A percentile compares a stretch with the other conserved stretches of the same genome.
Evolutionary conservation across 2,797 vertebrate species (phyloP).

Genomic region (Hemibagrus guttatus): DNA sequence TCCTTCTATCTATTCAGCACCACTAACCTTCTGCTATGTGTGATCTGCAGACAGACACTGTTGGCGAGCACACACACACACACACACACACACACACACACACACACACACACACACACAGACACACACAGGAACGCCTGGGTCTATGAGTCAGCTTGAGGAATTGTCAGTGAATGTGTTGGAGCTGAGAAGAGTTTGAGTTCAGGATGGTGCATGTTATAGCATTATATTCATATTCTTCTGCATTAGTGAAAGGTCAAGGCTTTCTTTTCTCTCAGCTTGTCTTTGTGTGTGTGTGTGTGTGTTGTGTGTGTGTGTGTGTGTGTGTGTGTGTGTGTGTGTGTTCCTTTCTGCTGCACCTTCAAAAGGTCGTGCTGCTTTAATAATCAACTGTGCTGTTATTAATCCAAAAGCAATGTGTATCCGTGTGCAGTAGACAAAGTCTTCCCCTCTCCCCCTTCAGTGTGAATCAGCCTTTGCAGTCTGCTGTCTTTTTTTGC

Average conservation of each 20-base stretch:
- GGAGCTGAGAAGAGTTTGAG: background rate
- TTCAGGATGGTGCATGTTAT: slow-evolving; percentile 4
- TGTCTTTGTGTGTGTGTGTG: slow-evolving; percentile 27
- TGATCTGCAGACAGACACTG: background rate
- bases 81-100: too few relatives aligned
- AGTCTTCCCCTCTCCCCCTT: slow-evolving; percentile 4
- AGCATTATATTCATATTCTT: slow-evolving; percentile 21
- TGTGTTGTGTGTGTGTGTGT: background rate
- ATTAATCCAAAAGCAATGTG: slow-evolving; percentile 27
- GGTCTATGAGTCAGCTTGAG: slow-evolving; percentile 9
- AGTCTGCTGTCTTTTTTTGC: slow-evolving; percentile 27
- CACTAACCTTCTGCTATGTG: slow-evolving; percentile 10
- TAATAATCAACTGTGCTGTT: slow-evolving; percentile 9
- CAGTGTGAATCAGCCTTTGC: slow-evolving; percentile 11
- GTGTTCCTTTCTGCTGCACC: slow-evolving; percentile 9
- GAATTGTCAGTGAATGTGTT: background rate
- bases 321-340: slow-evolving; percentile 23
- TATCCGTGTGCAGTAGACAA: slow-evolving; percentile 1
- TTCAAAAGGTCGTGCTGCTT: slow-evolving; percentile 55
- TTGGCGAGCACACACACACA: too few relatives aligned
- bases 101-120: too few relatives aligned
- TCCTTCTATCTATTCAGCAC: background rate
- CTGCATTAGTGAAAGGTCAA: slow-evolving; percentile 63
- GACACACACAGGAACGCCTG: background rate
- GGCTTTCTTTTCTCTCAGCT: slow-evolving; percentile 36